phyloP scores from a whole-genome alignment of 2,888 invertebrate genomes.

The Stenodera caucasica region DNA sequence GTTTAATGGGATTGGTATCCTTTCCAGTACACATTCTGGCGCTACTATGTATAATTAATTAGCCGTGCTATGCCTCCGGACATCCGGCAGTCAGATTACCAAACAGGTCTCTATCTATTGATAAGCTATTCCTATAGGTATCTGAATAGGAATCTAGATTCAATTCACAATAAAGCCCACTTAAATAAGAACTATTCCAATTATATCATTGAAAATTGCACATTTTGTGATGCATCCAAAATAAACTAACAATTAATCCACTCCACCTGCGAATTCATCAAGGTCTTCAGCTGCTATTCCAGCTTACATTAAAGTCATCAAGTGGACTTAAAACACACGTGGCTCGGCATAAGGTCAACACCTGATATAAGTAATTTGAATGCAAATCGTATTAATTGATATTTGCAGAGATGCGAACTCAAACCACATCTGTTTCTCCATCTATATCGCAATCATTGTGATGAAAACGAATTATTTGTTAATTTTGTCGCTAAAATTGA shows the following conservation, averaged over 20 bases:
- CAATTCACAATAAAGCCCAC: background rate
- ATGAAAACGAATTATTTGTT: constrained; percentile 14
- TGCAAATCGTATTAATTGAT: constrained; percentile 30
- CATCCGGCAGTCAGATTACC: constrained; percentile 37
- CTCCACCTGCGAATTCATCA: constrained; percentile 16
- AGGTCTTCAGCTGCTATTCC: background rate
- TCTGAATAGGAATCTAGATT: background rate
- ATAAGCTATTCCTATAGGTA: constrained; percentile 2
- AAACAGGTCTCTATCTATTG: constrained; percentile 15
- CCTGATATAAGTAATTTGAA: constrained; percentile 29
- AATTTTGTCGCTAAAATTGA: constrained; percentile 12
- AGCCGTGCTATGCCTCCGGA: constrained; percentile 38
- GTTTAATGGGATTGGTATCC: constrained; percentile 29
- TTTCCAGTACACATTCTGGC: constrained; percentile 23
- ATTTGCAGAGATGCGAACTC: constrained; percentile 21
- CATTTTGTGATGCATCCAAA: constrained; percentile 10
- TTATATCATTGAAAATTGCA: constrained; percentile 3
- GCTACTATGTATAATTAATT: constrained; percentile 37
- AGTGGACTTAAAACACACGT: too few species aligned
- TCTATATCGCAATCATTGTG: background rate
- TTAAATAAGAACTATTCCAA: background rate
- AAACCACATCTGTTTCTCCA: constrained; percentile 12
- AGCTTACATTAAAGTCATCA: constrained; percentile 15
- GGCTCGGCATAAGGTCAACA: too few species aligned
- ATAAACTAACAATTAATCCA: constrained; percentile 2